Percentiles rank a stretch among this genome's conserved stretches.
These are phyloP conservation scores for Orthosia gothica DNA, from an alignment of 2,888 invertebrate genomes.

Conservation along the genomic window DNA sequence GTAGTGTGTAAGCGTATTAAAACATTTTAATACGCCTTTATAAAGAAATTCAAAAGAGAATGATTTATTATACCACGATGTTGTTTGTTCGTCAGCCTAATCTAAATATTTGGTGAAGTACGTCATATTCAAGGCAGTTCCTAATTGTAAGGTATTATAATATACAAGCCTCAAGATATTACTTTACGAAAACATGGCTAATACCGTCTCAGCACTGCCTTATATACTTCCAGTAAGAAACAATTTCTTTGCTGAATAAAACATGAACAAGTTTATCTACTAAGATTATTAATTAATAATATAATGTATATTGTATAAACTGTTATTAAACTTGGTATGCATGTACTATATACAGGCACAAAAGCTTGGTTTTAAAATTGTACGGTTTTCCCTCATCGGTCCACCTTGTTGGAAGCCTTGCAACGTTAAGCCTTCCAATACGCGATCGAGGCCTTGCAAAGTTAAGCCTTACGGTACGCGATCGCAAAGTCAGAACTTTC, in stretches of 20 bases:
- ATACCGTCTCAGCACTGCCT: conserved; percentile 1
- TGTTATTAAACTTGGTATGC: neutral
- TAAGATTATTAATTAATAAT: neutral
- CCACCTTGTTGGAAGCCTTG: too few relatives aligned
- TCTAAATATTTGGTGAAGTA: conserved; percentile 8
- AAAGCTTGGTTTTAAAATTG: too few relatives aligned
- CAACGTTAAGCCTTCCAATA: too few relatives aligned
- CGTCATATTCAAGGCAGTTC: neutral
- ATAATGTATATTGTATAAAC: neutral
- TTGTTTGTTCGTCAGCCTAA: neutral
- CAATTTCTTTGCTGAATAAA: conserved; percentile 9
- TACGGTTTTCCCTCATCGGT: too few relatives aligned
- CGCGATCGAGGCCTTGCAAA: too few relatives aligned
- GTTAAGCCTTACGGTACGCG: too few relatives aligned
- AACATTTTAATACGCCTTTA: too few relatives aligned
- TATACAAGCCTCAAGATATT: conserved; percentile 9
- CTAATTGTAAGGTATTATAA: conserved; percentile 4
- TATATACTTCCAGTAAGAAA: conserved; percentile 10
- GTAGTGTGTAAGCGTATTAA: neutral
- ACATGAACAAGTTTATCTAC: neutral
- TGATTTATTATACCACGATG: conserved; percentile 1
- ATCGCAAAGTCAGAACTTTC: too few relatives aligned
- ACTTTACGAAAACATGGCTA: conserved; percentile 15
- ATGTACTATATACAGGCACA: too few relatives aligned
- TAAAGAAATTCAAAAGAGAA: neutral